phyloP scores from a whole-genome alignment of 2,113 vertebrate species.

The Megalops atlanticus region DNA sequence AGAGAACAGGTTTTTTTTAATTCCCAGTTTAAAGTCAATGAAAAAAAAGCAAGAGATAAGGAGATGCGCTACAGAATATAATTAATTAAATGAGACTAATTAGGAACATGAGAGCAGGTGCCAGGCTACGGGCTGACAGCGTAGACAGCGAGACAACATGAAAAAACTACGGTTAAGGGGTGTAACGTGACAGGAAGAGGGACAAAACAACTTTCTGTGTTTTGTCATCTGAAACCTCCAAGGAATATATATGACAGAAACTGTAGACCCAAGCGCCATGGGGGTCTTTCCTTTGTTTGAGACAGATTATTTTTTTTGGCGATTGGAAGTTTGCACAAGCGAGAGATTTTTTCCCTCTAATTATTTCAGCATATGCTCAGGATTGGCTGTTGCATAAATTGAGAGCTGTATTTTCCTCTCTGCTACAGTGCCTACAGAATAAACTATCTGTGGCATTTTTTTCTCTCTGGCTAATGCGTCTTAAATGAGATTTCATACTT shows the following conservation, averaged over 20 bases:
- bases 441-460: conserved; percentile 2
- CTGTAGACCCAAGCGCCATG: conserved; percentile 67
- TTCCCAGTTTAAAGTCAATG: conserved; percentile 40
- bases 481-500: conserved; percentile 27
- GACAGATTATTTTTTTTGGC: conserved; percentile 79
- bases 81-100: conserved; percentile 93
- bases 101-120: conserved; percentile 90
- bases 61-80: conserved; percentile 78
- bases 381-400: conserved; percentile 52
- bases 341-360: conserved; percentile 73
- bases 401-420: conserved; percentile 25
- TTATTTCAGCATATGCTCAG: conserved; percentile 75
- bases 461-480: conserved; percentile 1
- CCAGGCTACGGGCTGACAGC: conserved; percentile 83
- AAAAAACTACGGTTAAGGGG: conserved; percentile 72
- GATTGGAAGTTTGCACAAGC: conserved; percentile 76
- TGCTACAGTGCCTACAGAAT: not conserved
- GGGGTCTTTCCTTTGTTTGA: conserved; percentile 73
- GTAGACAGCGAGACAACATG: conserved; percentile 77
- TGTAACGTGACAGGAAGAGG: conserved; percentile 75
- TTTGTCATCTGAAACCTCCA: conserved; percentile 80
- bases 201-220: conserved; percentile 79
- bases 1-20: conserved; percentile 5
- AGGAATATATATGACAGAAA: conserved; percentile 78
- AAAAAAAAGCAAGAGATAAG: conserved; percentile 64